A percentile compares a stretch with the other conserved stretches of the same genome.
Conservation (phyloP, 2,888 invertebrate species). For the Noctua pronuba region DNA sequence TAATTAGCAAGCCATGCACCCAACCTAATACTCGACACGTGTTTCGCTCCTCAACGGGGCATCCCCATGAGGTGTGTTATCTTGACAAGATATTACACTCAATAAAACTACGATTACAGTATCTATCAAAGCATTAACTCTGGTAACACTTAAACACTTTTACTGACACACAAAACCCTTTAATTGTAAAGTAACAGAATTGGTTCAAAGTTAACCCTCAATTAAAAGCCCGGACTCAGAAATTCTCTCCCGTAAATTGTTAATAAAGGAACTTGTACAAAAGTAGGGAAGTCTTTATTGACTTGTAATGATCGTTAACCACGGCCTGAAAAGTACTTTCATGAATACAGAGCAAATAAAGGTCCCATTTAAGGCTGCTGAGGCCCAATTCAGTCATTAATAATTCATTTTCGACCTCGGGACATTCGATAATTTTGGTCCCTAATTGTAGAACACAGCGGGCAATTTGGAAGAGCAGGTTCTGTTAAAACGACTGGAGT, state of each 20-base stretch:
- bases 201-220: constrained; percentile 51
- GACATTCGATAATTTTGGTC: constrained; percentile 56
- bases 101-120: constrained; percentile 7
- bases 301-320: constrained; percentile 61
- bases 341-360: constrained; percentile 68
- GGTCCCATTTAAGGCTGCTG: constrained; percentile 51
- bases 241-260: constrained; percentile 51
- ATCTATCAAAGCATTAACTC: not conserved
- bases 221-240: constrained; percentile 54
- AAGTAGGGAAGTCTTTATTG: constrained; percentile 66
- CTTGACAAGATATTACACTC: not conserved
- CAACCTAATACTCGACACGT: too few relatives aligned
- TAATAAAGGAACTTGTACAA: constrained; percentile 58
- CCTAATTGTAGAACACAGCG: constrained; percentile 50
- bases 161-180: constrained; percentile 34
- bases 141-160: constrained; percentile 24
- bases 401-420: constrained; percentile 65
- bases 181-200: constrained; percentile 44
- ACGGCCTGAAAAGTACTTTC: constrained; percentile 59
- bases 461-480: constrained; percentile 20
- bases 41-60: too few relatives aligned
- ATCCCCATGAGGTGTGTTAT: too few relatives aligned
- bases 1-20: too few relatives aligned
- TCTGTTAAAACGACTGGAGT: constrained; percentile 1
- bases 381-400: constrained; percentile 61